These are phyloP conservation scores for Dermochelys coriacea DNA, from an alignment of 2,797 vertebrate species.

Conservation along the genomic window DNA sequence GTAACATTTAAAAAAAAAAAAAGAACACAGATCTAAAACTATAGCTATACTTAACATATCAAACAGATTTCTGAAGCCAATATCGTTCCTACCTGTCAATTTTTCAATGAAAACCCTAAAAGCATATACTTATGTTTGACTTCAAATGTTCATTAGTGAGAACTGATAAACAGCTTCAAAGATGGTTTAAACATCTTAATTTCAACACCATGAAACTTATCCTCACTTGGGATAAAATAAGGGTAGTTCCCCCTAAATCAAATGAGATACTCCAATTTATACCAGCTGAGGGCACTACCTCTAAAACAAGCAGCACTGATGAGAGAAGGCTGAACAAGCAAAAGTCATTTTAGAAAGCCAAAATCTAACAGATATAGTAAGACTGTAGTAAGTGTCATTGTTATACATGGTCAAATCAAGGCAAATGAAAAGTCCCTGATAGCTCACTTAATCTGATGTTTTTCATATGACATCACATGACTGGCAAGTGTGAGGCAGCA, in stretches of 20 bases:
- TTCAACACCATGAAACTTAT: neutral
- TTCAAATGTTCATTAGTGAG: neutral
- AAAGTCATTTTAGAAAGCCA: too few species aligned
- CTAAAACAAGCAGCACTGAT: neutral
- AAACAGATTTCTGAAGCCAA: neutral
- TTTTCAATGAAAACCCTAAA: neutral
- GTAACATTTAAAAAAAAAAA: neutral
- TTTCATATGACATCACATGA: neutral
- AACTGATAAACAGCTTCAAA: neutral
- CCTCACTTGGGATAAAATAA: neutral
- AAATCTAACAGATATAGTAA: neutral
- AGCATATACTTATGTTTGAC: neutral
- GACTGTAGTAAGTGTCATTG: neutral
- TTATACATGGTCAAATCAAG: neutral
- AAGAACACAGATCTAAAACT: neutral
- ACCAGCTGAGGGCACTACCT: neutral
- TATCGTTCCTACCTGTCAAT: neutral
- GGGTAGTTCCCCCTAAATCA: neutral
- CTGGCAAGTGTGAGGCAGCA: neutral
- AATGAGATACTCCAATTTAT: neutral
- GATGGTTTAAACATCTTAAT: neutral
- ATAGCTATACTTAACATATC: neutral
- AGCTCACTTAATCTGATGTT: neutral
- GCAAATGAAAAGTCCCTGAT: neutral
- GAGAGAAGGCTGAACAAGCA: neutral